Conservation (phyloP, 2,797 vertebrate species). For the Poecilia velifera region DNA sequence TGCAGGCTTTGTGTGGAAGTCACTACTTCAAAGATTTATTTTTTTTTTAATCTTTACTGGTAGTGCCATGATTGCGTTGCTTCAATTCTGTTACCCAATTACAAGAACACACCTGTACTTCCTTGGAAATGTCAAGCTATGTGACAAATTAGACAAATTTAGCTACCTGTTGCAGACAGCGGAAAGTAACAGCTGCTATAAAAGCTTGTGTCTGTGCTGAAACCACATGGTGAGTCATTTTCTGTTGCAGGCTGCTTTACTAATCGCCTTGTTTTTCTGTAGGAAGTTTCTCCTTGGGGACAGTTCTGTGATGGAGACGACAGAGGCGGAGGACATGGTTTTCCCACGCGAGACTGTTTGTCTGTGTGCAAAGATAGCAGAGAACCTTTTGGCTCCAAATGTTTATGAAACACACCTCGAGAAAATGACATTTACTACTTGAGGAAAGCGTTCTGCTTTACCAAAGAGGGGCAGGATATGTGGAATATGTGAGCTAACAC, state of each 20-base stretch:
- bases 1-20: constrained; percentile 51
- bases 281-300: constrained; percentile 64
- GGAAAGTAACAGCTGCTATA: constrained; percentile 47
- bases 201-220: constrained; percentile 53
- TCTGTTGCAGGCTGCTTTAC: constrained; percentile 48
- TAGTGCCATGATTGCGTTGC: constrained; percentile 71
- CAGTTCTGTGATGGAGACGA: constrained; percentile 52
- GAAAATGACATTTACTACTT: constrained; percentile 39
- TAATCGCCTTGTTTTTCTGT: constrained; percentile 69
- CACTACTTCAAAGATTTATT: constrained; percentile 7
- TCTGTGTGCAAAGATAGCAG: constrained; percentile 32
- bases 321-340: constrained; percentile 51
- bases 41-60: constrained; percentile 51
- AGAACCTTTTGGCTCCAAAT: constrained; percentile 51
- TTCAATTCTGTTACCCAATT: constrained; percentile 58
- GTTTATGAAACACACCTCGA: constrained; percentile 42
- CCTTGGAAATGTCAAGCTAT: constrained; percentile 76
- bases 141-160: constrained; percentile 47
- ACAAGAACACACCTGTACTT: constrained; percentile 75
- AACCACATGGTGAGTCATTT: constrained; percentile 60
- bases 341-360: constrained; percentile 51
- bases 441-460: constrained; percentile 19
- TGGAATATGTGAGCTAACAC: constrained; percentile 8
- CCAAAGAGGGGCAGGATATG: constrained; percentile 19
- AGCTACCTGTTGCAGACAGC: constrained; percentile 24